phyloP scores from a whole-genome alignment of 2,888 invertebrate species.

The Scaptomyza flava region DNA sequence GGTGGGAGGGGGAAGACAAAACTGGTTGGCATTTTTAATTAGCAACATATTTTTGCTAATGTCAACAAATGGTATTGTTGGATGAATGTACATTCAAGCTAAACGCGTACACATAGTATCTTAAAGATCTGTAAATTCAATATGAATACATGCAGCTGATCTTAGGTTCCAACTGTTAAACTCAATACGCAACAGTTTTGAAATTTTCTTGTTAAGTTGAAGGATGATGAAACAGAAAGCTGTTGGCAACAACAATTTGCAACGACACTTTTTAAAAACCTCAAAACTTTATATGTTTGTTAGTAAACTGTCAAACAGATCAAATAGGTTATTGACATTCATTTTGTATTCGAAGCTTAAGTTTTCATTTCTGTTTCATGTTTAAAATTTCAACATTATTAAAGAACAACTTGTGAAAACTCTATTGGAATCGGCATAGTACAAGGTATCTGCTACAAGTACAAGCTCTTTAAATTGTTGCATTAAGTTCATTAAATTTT shows the following conservation, averaged over 20 bases:
- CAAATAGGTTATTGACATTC: too few relatives aligned
- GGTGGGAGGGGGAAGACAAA: not conserved
- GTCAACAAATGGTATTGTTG: not conserved
- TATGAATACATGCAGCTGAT: not conserved
- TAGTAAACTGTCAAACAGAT: too few relatives aligned
- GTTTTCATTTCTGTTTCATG: too few relatives aligned
- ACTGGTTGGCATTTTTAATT: not conserved
- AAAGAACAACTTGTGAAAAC: too few relatives aligned
- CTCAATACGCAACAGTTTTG: not conserved
- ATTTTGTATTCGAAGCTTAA: too few relatives aligned
- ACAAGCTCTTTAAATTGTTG: not conserved
- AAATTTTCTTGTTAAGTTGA: not conserved
- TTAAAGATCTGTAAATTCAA: not conserved
- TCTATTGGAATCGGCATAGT: not conserved
- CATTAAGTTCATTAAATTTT: conserved; percentile 29
- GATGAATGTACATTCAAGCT: too few relatives aligned
- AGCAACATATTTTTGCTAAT: not conserved
- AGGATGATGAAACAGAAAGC: too few relatives aligned
- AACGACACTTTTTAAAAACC: too few relatives aligned
- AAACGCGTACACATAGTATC: too few relatives aligned
- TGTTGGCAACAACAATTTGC: too few relatives aligned
- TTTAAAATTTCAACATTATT: too few relatives aligned
- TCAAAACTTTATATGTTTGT: too few relatives aligned
- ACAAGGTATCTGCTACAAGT: not conserved
- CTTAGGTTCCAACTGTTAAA: not conserved